Evolutionary conservation across 2,113 vertebrate species (phyloP).

Genomic region (Neotragus moschatus): DNA sequence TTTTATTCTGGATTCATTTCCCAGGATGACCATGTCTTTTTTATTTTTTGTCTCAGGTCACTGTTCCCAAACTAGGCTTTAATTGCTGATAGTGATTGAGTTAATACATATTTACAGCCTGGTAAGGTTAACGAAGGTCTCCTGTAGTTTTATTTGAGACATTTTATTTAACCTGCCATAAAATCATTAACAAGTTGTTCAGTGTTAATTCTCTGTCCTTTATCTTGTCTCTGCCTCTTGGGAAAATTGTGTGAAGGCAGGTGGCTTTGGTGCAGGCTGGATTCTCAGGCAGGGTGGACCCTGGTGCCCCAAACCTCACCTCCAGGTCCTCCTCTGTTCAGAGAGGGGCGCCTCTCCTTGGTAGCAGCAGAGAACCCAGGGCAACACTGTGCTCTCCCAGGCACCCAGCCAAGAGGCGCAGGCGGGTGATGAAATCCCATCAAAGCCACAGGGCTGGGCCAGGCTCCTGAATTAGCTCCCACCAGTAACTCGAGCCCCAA

Average conservation of each 20-base stretch:
- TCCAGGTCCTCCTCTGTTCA: background rate
- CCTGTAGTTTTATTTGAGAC: slow-evolving; percentile 90
- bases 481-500: slow-evolving; percentile 37
- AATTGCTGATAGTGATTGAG: slow-evolving; percentile 90
- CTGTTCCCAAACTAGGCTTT: slow-evolving; percentile 87
- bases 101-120: slow-evolving; percentile 96
- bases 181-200: slow-evolving; percentile 92
- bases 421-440: slow-evolving; percentile 21
- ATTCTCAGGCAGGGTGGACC: slow-evolving; percentile 30
- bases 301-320: background rate
- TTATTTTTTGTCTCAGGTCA: slow-evolving; percentile 88
- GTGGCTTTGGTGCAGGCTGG: slow-evolving; percentile 70
- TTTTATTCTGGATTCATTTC: slow-evolving; percentile 85
- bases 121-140: slow-evolving; percentile 88
- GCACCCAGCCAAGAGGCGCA: background rate
- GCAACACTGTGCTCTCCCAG: background rate
- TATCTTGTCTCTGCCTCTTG: slow-evolving; percentile 78
- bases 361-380: slow-evolving; percentile 5
- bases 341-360: background rate
- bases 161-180: slow-evolving; percentile 87
- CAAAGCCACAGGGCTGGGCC: slow-evolving; percentile 31
- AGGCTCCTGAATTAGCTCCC: slow-evolving; percentile 27
- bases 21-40: slow-evolving; percentile 85
- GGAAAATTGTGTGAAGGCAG: slow-evolving; percentile 79
- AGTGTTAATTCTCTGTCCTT: slow-evolving; percentile 80